phyloP scores from a whole-genome alignment of 2,113 vertebrate genomes.

The Garra rufa region DNA sequence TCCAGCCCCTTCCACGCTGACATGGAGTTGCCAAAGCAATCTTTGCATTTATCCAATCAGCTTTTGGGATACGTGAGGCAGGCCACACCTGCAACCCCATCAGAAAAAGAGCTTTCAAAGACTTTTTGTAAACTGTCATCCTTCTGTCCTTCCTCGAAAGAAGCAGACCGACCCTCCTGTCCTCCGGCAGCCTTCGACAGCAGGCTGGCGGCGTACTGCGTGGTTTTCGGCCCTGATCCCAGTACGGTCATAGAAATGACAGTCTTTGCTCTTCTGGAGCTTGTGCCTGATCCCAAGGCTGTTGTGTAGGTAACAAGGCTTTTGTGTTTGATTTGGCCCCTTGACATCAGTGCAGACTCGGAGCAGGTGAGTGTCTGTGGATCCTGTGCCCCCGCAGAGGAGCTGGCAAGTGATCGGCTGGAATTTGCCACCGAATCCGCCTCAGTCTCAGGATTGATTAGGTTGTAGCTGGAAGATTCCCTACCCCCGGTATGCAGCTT shows the following conservation, averaged over 20 bases:
- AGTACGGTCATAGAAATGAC: conserved; percentile 53
- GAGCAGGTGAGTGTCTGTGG: conserved; percentile 41
- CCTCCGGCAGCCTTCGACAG: conserved; percentile 53
- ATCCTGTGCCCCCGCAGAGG: conserved; percentile 52
- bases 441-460: conserved; percentile 45
- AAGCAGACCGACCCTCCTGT: conserved; percentile 45
- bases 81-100: conserved; percentile 63
- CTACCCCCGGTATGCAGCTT: conserved; percentile 21
- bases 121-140: conserved; percentile 54
- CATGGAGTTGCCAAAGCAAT: conserved; percentile 3
- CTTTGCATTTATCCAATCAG: conserved; percentile 70
- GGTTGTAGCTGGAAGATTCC: conserved; percentile 36
- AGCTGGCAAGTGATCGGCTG: conserved; percentile 48
- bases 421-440: conserved; percentile 55
- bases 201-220: conserved; percentile 54
- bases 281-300: conserved; percentile 60
- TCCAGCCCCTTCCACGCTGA: conserved; percentile 52
- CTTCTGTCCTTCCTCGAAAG: conserved; percentile 19
- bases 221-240: conserved; percentile 51
- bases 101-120: conserved; percentile 60
- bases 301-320: conserved; percentile 64
- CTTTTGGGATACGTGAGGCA: conserved; percentile 65
- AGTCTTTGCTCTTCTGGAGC: conserved; percentile 59
- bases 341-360: conserved; percentile 54
- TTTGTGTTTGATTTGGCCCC: conserved; percentile 66